Base-by-base conservation (phyloP, 1,140 invertebrate genomes). In the Lucilia sericata region DNA sequence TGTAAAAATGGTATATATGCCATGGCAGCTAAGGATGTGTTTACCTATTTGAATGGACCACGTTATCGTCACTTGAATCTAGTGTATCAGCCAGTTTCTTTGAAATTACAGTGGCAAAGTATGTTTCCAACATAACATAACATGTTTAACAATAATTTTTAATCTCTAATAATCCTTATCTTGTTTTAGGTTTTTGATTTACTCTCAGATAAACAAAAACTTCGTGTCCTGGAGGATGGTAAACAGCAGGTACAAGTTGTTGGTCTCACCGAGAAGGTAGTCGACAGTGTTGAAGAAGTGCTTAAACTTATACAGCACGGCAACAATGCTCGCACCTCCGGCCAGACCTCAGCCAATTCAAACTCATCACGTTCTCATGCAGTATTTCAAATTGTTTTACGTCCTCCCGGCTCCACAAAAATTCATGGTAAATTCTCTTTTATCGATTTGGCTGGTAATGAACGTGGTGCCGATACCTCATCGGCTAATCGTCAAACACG, bases 371-470 rank as follows among this genome's bases (percentile, higher is more conserved):
- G 98, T 85, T 99, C 97, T 83, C 97, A 98, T 93, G 97, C 97
- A 74, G 96, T 98, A 85, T 98, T 98, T 92, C 97, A 98, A 92
- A 96, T 96, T 85, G 93, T 95, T 85, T 92, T 96, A 75, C 93
- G 95, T 83, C 94, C 93, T 83, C 93, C 94, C 70, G 94, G 93
- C 87, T 94, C 93, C 84, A 93, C 94, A 85, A 94, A 94, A 90
- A 93, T 99, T 76, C 96, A 98, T 91, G 99, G 99, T 60, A 99
- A 99, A 92, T 99, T 99, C 91, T 99, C 98, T 14, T 94, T 99
- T 51, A 99, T 99, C 91, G 99, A 99, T 95, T 94, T 99, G 88
- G 98, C 98, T 86, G 98, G 98, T 78, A 99, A 99, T 93, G 99
- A 99, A 92, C 94, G 99, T 85, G 99, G 98, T 80, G 98, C 98